These are phyloP conservation scores for Phenacoccus solenopsis DNA, from an alignment of 1,140 invertebrate genomes.

Conservation along the genomic window DNA sequence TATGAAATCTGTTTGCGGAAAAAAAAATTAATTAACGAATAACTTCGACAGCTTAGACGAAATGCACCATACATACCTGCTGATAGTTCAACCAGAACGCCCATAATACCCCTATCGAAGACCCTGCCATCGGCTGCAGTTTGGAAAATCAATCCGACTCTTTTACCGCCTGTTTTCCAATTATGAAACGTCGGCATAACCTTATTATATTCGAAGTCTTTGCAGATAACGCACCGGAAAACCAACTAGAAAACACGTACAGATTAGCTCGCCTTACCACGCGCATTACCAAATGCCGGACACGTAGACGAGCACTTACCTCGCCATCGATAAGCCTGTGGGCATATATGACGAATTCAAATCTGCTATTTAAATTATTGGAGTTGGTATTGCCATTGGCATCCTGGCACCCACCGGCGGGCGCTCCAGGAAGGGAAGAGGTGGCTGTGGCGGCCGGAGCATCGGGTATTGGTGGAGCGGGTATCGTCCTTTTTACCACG, in stretches of 20 bases:
- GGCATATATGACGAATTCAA: conserved; percentile 84
- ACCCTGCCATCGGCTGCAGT: conserved; percentile 84
- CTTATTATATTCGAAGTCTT: conserved; percentile 93
- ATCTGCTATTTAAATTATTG: conserved; percentile 34
- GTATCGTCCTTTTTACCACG: conserved; percentile 55
- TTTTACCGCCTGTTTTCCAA: conserved; percentile 89
- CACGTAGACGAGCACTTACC: conserved; percentile 43
- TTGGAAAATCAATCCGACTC: conserved; percentile 89
- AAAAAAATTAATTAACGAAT: conserved; percentile 7
- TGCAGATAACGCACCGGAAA: conserved; percentile 85
- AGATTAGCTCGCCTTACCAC: background rate
- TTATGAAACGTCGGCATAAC: conserved; percentile 97
- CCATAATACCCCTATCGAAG: conserved; percentile 83
- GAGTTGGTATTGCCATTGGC: conserved; percentile 23
- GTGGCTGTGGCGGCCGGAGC: conserved; percentile 11
- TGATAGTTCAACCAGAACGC: conserved; percentile 77
- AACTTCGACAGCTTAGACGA: too few species aligned
- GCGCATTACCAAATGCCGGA: too few species aligned
- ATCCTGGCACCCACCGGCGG: conserved; percentile 22
- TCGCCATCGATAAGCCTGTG: conserved; percentile 81
- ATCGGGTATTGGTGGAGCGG: conserved; percentile 31
- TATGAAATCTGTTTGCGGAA: background rate
- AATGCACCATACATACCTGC: conserved; percentile 59
- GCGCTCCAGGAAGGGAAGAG: conserved; percentile 29
- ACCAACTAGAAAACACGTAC: conserved; percentile 53